Evolutionary conservation across 2,888 invertebrate genomes (phyloP), one percentile per base, ranked within the genome.

Genomic region (Alitta virens): DNA sequence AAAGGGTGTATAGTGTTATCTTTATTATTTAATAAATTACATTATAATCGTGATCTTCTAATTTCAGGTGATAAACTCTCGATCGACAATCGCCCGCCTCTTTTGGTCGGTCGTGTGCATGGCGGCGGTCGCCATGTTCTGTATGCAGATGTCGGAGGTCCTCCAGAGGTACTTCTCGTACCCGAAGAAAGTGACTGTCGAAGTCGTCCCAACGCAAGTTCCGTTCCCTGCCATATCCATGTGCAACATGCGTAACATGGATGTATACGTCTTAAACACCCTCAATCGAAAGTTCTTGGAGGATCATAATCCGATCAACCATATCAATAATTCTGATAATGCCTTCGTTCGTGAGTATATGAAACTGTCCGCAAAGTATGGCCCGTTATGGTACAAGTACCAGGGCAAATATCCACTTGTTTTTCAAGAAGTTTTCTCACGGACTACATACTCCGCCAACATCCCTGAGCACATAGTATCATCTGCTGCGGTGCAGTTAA

Each of bases 201-300:
- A 70, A 27, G 67, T 70, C 21, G 70, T 69, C 2, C 61, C 66
- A 1, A 63, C 65, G 1, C 62, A 63, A 1, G 68, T 69, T 12
- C 68, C 70, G 12, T 70, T 70, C 42, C 70, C 70, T 25, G 59
- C 69, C 46, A 67, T 70, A 12, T 63, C 66, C 23, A 62, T 70
- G 25, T 70, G 70, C 62, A 70, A 70, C 59, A 69, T 70, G 68
- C 59, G 70, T 9, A 70, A 69, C 58, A 56, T 70, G 33, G 70
- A 70, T 43, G 57, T 67, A 23, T 51, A 67, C 53, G 55, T 69
- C 2, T 57, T 70, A 16, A 69, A 70, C 56, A 61, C 54, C 3
- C 49, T 69, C 38, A 69, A 68, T 55, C 50, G 61, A 21, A 68
- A 56, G 62, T 68, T 68, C 51, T 21, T 64, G n/a, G 54, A 58